Base-by-base conservation (phyloP, 2,113 vertebrate genomes). In the Phalacrocorax carbo region DNA sequence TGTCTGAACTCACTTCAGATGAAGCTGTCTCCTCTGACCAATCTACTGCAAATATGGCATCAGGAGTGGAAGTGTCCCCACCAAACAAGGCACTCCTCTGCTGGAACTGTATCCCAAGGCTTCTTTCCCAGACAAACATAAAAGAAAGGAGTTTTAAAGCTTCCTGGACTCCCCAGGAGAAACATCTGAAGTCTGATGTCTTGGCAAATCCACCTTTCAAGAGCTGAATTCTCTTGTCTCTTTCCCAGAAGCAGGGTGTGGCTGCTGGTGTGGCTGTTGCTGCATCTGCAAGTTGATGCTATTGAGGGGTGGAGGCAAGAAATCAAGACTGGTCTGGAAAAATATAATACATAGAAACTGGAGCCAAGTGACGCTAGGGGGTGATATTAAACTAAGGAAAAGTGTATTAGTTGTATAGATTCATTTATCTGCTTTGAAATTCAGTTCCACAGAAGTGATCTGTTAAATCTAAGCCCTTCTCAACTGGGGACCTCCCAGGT, bases 331-430 rank as follows among this genome's bases (percentile, higher is more conserved):
- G 7, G 9, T 65, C 32, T 38, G 40, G 30, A 52, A 93, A 86
- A 84, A 73, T 27, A 3, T 0, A n/a, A 13, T 16, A 34, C 0
- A 0, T 38, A 30, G 36, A 88, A 82, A 62, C 13, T 44, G 34
- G 23, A 54, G 18, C 13, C 61, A 61, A 23, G 49, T 86, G 64
- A 51, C 3, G 3, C 44, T 69, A 93, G 29, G 17, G 38, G 10
- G 13, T 77, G 77, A 52, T 55, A 65, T 20, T 42, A 86, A 89
- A 69, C 54, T 77, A 65, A 42, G 38, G 16, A 80, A 60, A 68
- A 42, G 8, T 19, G 1, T 15, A 60, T 68, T 76, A 34, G 34
- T 49, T 58, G 13, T n/a, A 30, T 21, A 44, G 29, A 57, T 90
- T 82, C 2, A 52, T 75, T 62, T 62, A 66, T 13, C 36, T 40